Base-by-base conservation (phyloP, 2,888 invertebrate genomes). In the Syrista parreyssii region DNA sequence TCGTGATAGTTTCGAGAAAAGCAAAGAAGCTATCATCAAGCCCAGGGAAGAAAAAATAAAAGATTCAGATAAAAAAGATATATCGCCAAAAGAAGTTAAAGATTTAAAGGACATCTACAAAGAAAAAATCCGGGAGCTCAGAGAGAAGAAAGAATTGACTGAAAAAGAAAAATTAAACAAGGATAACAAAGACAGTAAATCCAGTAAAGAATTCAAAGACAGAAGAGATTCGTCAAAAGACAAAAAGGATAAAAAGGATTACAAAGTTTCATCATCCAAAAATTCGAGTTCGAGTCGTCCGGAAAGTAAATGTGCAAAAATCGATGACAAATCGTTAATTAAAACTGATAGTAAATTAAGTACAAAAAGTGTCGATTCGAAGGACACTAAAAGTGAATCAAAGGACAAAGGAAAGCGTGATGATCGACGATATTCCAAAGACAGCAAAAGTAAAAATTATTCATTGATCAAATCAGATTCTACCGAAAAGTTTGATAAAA, bases 101-200 rank as follows among this genome's bases (percentile, higher is more conserved):
- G 91, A 91, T 81, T 78, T 91, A 55, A 91, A 91, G 77, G 91
- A 91, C 80, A 85, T 91, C n/a, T 91, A 91, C 73, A 91, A 91
- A 79, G 91, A 91, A 76, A 91, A 91, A 82, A 91, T 91, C 73
- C 84, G 91, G n/a, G 91, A 91, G 75, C 81, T 91, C 23, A 83
- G 91, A 11, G 91, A 91, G 40, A 91, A 91, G 76, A 91, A 91
- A 34, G 91, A 91, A 82, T 82, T 90, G 36, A 91, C 91, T 1
- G 91, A 91, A 71, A 91, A 91, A 74, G 91, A 91, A 77, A 91
- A 89, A 79, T 79, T 90, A 71, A 86, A 84, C 75, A 91, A 89
- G 78, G 88, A 88, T 72, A 87, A 81, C 36, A 88, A 86, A 79
- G 86, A 89, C 31, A 75, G 76, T 30, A 89, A 88, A 81, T 75